A percentile compares a stretch with the other conserved stretches of the same genome.
These are phyloP conservation scores for Fragum whitleyi DNA, from an alignment of 2,888 invertebrate genomes.

Conservation along the genomic window DNA sequence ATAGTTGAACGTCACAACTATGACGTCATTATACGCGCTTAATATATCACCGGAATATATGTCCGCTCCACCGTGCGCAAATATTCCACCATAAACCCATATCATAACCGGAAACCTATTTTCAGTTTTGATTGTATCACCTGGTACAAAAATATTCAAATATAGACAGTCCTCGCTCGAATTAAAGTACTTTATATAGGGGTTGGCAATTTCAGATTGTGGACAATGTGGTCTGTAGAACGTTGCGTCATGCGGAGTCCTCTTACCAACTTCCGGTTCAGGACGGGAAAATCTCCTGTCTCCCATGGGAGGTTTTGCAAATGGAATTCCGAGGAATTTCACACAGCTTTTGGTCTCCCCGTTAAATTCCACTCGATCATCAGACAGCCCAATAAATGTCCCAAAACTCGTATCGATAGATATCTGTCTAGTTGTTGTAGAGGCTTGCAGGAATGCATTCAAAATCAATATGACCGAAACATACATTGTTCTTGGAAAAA, in stretches of 20 bases:
- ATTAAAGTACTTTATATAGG: slow-evolving; percentile 28
- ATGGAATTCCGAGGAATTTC: slow-evolving; percentile 57
- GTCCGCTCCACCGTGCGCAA: slow-evolving; percentile 94
- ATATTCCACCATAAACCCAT: slow-evolving; percentile 97
- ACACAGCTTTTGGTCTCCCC: slow-evolving; percentile 12
- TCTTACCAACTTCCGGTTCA: slow-evolving; percentile 1
- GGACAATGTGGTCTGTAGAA: slow-evolving; percentile 50
- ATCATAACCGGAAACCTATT: slow-evolving; percentile 90
- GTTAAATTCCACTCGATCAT: slow-evolving; percentile 24
- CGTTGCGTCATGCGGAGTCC: slow-evolving; percentile 45
- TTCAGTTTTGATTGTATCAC: slow-evolving; percentile 1
- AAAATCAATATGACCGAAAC: background rate
- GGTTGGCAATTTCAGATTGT: slow-evolving; percentile 36
- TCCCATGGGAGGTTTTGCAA: slow-evolving; percentile 48
- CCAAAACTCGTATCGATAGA: slow-evolving; percentile 32
- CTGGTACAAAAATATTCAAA: slow-evolving; percentile 96
- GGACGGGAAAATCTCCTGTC: slow-evolving; percentile 41
- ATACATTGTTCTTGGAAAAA: no score
- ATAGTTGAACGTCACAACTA: slow-evolving; percentile 97
- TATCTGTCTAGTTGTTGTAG: background rate
- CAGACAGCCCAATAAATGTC: slow-evolving; percentile 32
- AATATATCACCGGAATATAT: slow-evolving; percentile 87
- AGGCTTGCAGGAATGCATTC: background rate
- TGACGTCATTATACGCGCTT: slow-evolving; percentile 94
- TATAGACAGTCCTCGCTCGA: slow-evolving; percentile 97